Evolutionary conservation across 2,797 vertebrate species (phyloP), one percentile per base, ranked within the genome.

Genomic region (Mormyrus proboscirostris): DNA sequence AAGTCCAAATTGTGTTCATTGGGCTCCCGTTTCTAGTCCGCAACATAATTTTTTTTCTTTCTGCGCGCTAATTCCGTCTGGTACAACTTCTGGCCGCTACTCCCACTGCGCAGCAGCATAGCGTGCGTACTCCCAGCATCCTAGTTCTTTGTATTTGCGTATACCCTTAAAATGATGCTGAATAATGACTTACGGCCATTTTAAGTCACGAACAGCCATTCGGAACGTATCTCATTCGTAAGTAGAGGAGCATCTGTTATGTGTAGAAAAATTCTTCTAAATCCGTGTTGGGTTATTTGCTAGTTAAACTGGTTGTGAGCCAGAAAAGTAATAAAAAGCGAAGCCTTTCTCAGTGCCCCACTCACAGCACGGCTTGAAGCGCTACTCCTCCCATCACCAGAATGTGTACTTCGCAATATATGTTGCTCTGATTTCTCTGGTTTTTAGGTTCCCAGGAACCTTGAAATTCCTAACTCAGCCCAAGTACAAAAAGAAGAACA

Each of bases 401-500:
- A 55, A 55, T 86, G 7, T 49, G 25, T 25, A 55, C 5, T 50
- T 90, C 29, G 73, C 73, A 79, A n/a, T 79, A 44, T 6, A 44
- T 79, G 14, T 79, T 44, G 16, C 73, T 7, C 2, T 44, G 41
- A 79, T 41, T 79, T n/a, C 73, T 79, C 38, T 44, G 73, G 38
- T 44, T 79, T 79, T 8, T 86, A 97, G 97, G 96, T 96, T 53
- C 97, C 97, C 69, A 95, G 95, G 88, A 96, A 96, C 93, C 95
- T 96, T 89, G 96, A 97, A n/a, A 94, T 96, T 29, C 95, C 96
- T 51, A 97, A 97, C 92, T 94, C 96, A 92, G 95, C 95, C 89
- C 92, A 97, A 88, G 94, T 94, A 62, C 97, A 97, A 92, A 97
- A 96, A 91, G 97, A 97, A 83, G 97, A 97, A 7, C 97, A 97